Percentiles rank a stretch among this genome's conserved stretches.
phyloP scores from a whole-genome alignment of 2,797 vertebrate genomes.

The Distichodus sexfasciatus region DNA sequence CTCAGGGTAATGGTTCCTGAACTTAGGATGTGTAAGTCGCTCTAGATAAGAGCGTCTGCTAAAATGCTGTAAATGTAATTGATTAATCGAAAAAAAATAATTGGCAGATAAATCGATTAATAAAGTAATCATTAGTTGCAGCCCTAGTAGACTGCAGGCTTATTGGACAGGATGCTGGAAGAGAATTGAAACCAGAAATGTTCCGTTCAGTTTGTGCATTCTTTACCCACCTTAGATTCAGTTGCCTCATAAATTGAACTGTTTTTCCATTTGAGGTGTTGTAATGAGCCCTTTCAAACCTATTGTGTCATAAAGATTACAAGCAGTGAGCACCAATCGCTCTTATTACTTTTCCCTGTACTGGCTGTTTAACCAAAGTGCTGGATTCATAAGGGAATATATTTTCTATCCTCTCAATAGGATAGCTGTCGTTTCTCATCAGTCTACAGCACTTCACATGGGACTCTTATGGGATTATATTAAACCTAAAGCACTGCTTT shows the following conservation, averaged over 20 bases:
- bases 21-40: too few relatives aligned
- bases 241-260: neutral
- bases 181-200: neutral
- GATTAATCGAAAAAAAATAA: too few relatives aligned
- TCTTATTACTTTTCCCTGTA: slow-evolving; percentile 4
- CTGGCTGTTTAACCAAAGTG: neutral
- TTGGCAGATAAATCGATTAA: too few relatives aligned
- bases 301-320: slow-evolving; percentile 26
- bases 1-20: too few relatives aligned
- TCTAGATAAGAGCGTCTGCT: too few relatives aligned
- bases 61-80: too few relatives aligned
- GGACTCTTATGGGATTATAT: too few relatives aligned
- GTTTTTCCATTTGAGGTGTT: neutral
- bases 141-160: too few relatives aligned
- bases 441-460: neutral
- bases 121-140: too few relatives aligned
- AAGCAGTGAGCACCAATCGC: neutral
- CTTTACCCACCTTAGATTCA: neutral
- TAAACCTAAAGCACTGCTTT: too few relatives aligned
- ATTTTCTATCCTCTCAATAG: neutral
- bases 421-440: neutral
- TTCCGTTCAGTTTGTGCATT: neutral
- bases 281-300: slow-evolving; percentile 21
- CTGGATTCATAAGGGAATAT: neutral
- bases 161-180: neutral